Evolutionary conservation across 2,113 vertebrate genomes (phyloP).

Genomic region (Coptodon rendalli): DNA sequence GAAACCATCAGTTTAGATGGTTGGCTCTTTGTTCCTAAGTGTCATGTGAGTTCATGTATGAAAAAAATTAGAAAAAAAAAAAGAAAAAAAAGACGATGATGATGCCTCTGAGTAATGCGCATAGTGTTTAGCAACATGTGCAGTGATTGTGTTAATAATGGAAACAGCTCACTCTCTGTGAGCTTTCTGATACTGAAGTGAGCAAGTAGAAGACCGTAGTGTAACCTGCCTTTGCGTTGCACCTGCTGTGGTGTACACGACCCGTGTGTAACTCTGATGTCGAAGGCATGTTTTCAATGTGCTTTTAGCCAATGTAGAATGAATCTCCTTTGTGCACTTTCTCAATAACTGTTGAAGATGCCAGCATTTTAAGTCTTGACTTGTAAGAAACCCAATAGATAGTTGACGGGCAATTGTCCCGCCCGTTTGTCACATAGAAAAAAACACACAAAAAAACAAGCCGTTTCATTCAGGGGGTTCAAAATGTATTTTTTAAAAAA

Average conservation of each 20-base stretch:
- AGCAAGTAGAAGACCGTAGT: slow-evolving; percentile 25
- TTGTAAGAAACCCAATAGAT: slow-evolving; percentile 31
- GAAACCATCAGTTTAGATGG: slow-evolving; percentile 43
- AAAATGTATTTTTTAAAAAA: not conserved
- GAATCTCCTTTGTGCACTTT: slow-evolving; percentile 69
- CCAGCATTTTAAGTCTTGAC: slow-evolving; percentile 58
- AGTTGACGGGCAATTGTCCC: slow-evolving; percentile 35
- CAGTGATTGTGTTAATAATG: slow-evolving; percentile 54
- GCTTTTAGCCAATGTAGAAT: slow-evolving; percentile 63
- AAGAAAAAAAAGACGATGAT: not conserved
- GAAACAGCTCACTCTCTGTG: slow-evolving; percentile 15
- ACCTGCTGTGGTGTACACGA: slow-evolving; percentile 54
- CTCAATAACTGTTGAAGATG: slow-evolving; percentile 56
- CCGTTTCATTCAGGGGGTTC: slow-evolving; percentile 26
- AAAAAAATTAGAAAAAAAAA: not conserved
- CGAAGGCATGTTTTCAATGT: slow-evolving; percentile 62
- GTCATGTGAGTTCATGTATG: slow-evolving; percentile 62
- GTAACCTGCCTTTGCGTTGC: slow-evolving; percentile 53
- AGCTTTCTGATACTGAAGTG: slow-evolving; percentile 22
- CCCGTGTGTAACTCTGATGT: slow-evolving; percentile 56
- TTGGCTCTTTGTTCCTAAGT: slow-evolving; percentile 51
- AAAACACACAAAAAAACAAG: not conserved
- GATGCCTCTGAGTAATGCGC: slow-evolving; percentile 60
- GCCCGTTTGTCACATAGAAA: slow-evolving; percentile 18
- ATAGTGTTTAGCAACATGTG: slow-evolving; percentile 58